Evolutionary conservation across 1,140 invertebrate genomes (phyloP), one percentile per base, ranked within the genome.

Genomic region (Caenorhabditis remanei): DNA sequence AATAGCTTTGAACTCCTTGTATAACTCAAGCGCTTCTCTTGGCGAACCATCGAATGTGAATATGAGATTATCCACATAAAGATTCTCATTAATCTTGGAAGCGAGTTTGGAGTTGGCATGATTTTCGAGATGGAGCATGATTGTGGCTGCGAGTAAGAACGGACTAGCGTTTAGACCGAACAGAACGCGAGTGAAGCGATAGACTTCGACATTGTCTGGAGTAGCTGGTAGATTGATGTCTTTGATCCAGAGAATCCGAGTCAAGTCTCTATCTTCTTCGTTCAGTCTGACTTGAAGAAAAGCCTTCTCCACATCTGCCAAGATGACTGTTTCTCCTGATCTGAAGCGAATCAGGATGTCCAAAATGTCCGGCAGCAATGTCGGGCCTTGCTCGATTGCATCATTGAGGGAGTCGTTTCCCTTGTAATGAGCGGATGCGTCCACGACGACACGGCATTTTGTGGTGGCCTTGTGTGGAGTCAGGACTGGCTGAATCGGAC

Each of bases 401-500:
- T 93, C 91, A 83, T 93, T 93, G 67, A 93, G 87, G 6, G 91
- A 92, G 7, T 90, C 4, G 24, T 24, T 46, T 56, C 90, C 91
- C n/a, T 55, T 85, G 4, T 88, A 63, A 83, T 92, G 88, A n/a
- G 86, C 89, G 40, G 92, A 92, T 1, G 89, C 92, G 85, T 93
- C 93, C 75, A 93, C 93, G 5, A 93, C 93, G 7, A 91, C 89
- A 11, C 93, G 86, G 0, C 90, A 84, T 6, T 92, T 91, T 1
- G 92, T 91, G 9, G 71, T 71, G n/a, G 88, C 89, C 43, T 89
- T 89, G 13, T 75, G 67, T 19, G 86, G 89, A 9, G 90, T 50
- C 0, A 94, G 92, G 0, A 85, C 84, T 50, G 94, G 93, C 91
- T 94, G 94, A 9, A 93, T 93, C 19, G 94, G 92, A 93, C 94